Evolutionary conservation across 2,888 invertebrate species (phyloP).

Genomic region (Caenorhabditis sp.): DNA sequence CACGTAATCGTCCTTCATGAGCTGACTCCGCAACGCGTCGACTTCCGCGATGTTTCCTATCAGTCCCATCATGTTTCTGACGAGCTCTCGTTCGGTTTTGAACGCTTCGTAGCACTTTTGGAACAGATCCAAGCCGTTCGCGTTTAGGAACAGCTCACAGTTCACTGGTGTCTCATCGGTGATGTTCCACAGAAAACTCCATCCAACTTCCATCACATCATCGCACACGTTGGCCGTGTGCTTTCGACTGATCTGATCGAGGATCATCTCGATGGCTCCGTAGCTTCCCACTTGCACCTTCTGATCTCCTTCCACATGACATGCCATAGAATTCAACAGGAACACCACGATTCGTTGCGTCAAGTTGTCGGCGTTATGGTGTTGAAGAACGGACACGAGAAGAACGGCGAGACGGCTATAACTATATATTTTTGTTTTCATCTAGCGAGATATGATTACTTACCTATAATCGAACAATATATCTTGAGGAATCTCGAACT

Average conservation of each 20-base stretch:
- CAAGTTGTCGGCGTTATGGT: slow-evolving; percentile 88
- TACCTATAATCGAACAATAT: slow-evolving; percentile 86
- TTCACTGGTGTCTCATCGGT: slow-evolving; percentile 93
- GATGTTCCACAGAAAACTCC: slow-evolving; percentile 97
- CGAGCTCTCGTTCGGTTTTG: slow-evolving; percentile 87
- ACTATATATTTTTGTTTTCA: slow-evolving; percentile 9
- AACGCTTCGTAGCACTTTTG: slow-evolving; percentile 90
- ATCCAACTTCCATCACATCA: slow-evolving; percentile 96
- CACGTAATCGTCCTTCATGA: slow-evolving; percentile 92
- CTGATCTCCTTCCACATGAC: slow-evolving; percentile 95
- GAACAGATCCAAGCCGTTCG: slow-evolving; percentile 93
- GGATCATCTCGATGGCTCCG: slow-evolving; percentile 91
- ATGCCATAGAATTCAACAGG: slow-evolving; percentile 94
- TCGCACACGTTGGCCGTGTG: slow-evolving; percentile 90
- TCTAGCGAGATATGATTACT: too few species aligned
- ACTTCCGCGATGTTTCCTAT: slow-evolving; percentile 97
- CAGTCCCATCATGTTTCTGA: slow-evolving; percentile 97
- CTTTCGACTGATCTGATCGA: slow-evolving; percentile 91
- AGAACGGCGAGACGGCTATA: slow-evolving; percentile 79
- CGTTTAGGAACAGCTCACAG: slow-evolving; percentile 92
- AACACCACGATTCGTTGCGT: slow-evolving; percentile 96
- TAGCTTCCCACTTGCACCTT: slow-evolving; percentile 93
- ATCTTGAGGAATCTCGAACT: slow-evolving; percentile 95
- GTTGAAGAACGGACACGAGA: slow-evolving; percentile 81
- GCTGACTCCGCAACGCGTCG: slow-evolving; percentile 88